Evolutionary conservation across 2,888 invertebrate species (phyloP).

Genomic region (Trisateles emortualis): DNA sequence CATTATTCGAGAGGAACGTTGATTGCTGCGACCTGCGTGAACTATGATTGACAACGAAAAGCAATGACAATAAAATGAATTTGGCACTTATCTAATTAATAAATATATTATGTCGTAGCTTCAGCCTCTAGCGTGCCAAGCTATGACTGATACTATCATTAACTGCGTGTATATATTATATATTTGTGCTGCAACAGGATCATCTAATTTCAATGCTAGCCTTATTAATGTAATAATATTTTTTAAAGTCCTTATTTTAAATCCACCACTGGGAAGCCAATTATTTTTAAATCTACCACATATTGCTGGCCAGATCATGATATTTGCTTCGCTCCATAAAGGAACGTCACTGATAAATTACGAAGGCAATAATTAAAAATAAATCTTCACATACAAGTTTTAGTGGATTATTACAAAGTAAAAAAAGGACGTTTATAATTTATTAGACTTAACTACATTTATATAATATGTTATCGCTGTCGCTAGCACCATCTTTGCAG

Average conservation of each 20-base stretch:
- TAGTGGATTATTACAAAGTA: conserved; percentile 13
- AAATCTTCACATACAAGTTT: conserved; percentile 15
- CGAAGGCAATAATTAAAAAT: conserved; percentile 13
- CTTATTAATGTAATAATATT: conserved; percentile 13
- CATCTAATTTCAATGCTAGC: conserved; percentile 9
- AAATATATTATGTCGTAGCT: conserved; percentile 39
- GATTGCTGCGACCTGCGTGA: conserved; percentile 51
- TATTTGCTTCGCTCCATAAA: conserved; percentile 26
- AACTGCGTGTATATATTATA: conserved; percentile 20
- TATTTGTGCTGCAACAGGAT: conserved; percentile 39
- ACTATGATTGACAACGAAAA: conserved; percentile 38
- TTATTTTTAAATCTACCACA: conserved; percentile 24
- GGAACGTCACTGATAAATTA: conserved; percentile 16
- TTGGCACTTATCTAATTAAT: conserved; percentile 64
- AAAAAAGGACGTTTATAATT: conserved; percentile 29
- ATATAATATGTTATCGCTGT: conserved; percentile 42
- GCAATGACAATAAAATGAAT: conserved; percentile 59
- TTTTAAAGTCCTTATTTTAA: conserved; percentile 13
- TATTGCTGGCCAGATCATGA: conserved; percentile 18
- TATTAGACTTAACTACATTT: conserved; percentile 38
- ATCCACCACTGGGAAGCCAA: conserved; percentile 22
- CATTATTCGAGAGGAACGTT: conserved; percentile 67
- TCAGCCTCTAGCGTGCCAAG: conserved; percentile 39
- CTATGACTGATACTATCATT: conserved; percentile 30
- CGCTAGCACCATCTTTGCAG: conserved; percentile 49